Conservation (phyloP, 2,888 invertebrate species). For the Chamaedrilus cognettii region DNA sequence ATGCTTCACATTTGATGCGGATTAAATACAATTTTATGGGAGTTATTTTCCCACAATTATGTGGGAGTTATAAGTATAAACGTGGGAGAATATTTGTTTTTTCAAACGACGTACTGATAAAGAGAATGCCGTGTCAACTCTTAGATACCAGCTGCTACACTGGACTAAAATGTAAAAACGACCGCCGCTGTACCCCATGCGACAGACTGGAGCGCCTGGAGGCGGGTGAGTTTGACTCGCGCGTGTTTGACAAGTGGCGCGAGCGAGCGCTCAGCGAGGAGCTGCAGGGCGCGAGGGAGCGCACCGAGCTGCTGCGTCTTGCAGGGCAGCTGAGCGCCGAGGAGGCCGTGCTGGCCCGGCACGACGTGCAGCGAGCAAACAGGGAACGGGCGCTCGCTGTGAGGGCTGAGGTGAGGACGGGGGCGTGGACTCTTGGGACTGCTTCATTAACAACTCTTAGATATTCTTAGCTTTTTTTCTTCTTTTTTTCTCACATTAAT, state of each 20-base stretch:
- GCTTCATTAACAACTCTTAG: too few species aligned
- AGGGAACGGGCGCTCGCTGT: conserved; percentile 12
- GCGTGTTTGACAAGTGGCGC: conserved; percentile 57
- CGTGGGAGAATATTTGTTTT: too few species aligned
- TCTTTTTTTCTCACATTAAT: too few species aligned
- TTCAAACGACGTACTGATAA: too few species aligned
- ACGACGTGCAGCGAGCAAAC: conserved; percentile 36
- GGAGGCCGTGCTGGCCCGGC: conserved; percentile 57
- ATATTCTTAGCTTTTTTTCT: too few species aligned
- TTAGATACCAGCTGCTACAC: neutral
- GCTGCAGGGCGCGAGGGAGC: conserved; percentile 49
- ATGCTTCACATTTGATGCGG: too few species aligned
- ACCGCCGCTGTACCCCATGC: too few species aligned
- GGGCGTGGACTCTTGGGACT: neutral
- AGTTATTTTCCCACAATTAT: too few species aligned
- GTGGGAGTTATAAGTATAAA: too few species aligned
- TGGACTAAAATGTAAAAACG: neutral
- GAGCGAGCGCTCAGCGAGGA: conserved; percentile 52
- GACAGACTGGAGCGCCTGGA: conserved; percentile 39
- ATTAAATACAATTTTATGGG: too few species aligned
- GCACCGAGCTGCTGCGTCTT: conserved; percentile 54
- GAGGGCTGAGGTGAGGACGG: conserved; percentile 13
- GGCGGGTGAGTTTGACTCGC: conserved; percentile 52
- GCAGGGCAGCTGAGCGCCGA: conserved; percentile 59
- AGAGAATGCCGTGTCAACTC: neutral